Evolutionary conservation across 2,797 vertebrate genomes (phyloP), one percentile per base, ranked within the genome.

Genomic region (Pipistrellus pygmaeus): DNA sequence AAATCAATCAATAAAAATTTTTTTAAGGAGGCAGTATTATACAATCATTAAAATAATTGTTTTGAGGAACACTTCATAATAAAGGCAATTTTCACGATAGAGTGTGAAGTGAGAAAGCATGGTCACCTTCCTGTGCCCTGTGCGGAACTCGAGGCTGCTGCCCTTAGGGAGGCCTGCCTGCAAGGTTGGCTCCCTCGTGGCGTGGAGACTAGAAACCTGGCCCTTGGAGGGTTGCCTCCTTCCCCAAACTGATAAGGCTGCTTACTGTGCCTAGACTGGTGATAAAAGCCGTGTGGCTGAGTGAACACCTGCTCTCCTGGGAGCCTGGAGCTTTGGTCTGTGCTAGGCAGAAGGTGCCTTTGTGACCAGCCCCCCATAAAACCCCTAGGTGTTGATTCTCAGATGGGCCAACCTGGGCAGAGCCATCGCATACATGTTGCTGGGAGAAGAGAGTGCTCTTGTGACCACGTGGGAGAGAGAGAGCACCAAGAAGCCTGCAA

Each of bases 51-150:
- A 53, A 77, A 64, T 69, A 35, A 78, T 20, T 48, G 4, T 64
- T 95, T 89, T 48, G 38, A 80, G 90, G 25, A 80, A 46, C 25
- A 7, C 66, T 95, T 62, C 23, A 17, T 64, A 53, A 68, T 64
- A 57, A 80, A 64, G 60, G 27, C 75, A 71, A 51, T 62, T 76
- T 82, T 82, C 23, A 9, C 32, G n/a, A 27, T 41, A 38, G 35
- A 64, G 35, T 62, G 13, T 30, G 71, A 27, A 62, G 32, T 75
- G 62, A 72, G 32, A 38, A 55, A 68, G 23, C 46, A 18, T 3
- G n/a, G 4, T 8, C 13, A 41, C 35, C 44, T 13, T 3, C 4
- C 8, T 18, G 80, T 53, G 11, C 48, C 15, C 57, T 60, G 27
- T 46, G 21, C 17, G 17, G 21, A 30, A 57, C 32, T 38, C 21